phyloP scores from a whole-genome alignment of 2,113 vertebrate species.

The Mobula birostris region DNA sequence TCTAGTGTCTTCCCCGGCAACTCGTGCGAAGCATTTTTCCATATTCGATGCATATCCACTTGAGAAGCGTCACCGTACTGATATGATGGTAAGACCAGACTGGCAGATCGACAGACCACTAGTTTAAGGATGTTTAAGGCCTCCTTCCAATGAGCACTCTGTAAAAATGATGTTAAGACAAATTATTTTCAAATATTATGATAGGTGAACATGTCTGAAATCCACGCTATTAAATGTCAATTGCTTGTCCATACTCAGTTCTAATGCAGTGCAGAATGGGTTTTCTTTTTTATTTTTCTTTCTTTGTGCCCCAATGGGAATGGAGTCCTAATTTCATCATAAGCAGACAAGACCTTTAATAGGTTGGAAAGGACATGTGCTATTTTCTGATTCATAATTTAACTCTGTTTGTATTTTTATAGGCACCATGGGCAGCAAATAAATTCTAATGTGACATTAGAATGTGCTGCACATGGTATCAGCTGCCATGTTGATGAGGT shows the following conservation, averaged over 20 bases:
- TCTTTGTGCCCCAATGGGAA: background rate
- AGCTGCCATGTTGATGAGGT: too few relatives aligned
- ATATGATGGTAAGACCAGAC: slow-evolving; percentile 81
- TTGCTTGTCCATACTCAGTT: background rate
- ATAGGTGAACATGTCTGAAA: background rate
- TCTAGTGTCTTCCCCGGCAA: slow-evolving; percentile 94
- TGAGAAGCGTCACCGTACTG: slow-evolving; percentile 81
- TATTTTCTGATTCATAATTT: background rate
- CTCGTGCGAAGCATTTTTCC: slow-evolving; percentile 88
- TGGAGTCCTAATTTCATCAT: background rate
- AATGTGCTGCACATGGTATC: too few relatives aligned
- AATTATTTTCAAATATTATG: background rate
- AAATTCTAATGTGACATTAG: too few relatives aligned
- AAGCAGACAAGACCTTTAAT: background rate
- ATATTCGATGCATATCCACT: slow-evolving; percentile 85
- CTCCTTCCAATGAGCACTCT: slow-evolving; percentile 95
- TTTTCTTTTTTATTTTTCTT: background rate
- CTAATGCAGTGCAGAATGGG: too few relatives aligned
- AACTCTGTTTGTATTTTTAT: too few relatives aligned
- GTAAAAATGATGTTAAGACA: background rate
- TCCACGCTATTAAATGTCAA: background rate
- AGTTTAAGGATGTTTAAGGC: slow-evolving; percentile 91
- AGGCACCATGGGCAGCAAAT: too few relatives aligned
- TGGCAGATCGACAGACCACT: slow-evolving; percentile 92
- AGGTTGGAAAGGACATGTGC: background rate